Evolutionary conservation across 2,113 vertebrate genomes (phyloP).

Genomic region (Alexandromys fortis): DNA sequence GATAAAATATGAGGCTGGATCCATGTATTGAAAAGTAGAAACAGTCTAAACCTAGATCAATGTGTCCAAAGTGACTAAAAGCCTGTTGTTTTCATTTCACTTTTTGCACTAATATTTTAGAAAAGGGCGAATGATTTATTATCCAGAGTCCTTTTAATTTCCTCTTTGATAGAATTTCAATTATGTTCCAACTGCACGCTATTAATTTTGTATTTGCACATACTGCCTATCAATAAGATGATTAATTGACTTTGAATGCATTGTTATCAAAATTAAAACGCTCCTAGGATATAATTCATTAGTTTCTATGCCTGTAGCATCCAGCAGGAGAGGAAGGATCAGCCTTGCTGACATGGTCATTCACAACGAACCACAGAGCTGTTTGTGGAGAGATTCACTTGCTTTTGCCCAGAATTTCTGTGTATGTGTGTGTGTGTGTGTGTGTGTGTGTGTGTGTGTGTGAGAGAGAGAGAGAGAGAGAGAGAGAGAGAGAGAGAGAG

Average conservation of each 20-base stretch:
- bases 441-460: background rate
- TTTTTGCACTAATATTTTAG: constrained; percentile 9
- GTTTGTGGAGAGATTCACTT: background rate
- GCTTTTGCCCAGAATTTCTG: background rate
- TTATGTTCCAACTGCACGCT: background rate
- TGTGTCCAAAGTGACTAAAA: background rate
- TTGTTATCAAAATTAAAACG: background rate
- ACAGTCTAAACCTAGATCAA: background rate
- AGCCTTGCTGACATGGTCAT: background rate
- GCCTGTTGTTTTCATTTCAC: background rate
- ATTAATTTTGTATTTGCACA: background rate
- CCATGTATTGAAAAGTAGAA: background rate
- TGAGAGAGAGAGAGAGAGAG: background rate
- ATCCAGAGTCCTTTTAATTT: background rate
- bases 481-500: no score
- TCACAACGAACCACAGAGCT: background rate
- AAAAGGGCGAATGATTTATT: background rate
- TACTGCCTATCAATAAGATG: background rate
- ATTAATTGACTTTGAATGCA: background rate
- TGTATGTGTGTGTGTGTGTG: accelerated
- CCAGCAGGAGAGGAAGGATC: background rate
- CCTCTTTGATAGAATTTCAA: background rate
- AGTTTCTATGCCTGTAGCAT: background rate
- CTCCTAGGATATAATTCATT: background rate
- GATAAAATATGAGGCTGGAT: background rate